phyloP scores from a whole-genome alignment of 2,113 vertebrate genomes.

The Plestiodon gilberti region DNA sequence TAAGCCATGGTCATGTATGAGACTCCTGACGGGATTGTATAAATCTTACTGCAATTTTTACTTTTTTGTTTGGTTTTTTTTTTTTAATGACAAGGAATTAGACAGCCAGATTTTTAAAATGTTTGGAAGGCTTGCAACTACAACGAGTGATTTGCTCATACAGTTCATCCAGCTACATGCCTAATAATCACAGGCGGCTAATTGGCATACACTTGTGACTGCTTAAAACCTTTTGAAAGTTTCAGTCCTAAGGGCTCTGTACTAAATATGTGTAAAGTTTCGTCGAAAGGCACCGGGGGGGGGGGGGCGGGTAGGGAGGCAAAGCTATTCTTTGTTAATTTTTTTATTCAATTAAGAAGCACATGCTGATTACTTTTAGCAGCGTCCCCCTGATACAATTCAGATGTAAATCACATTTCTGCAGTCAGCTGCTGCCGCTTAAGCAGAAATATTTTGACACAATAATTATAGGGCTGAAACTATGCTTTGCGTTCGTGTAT shows the following conservation, averaged over 20 bases:
- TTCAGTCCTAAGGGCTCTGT: conserved; percentile 46
- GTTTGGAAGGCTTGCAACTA: conserved; percentile 58
- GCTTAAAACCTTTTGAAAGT: conserved; percentile 52
- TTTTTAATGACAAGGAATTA: conserved; percentile 58
- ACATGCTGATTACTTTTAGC: conserved; percentile 71
- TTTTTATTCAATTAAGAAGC: conserved; percentile 71
- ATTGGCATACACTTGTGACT: conserved; percentile 40
- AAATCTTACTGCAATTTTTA: not conserved
- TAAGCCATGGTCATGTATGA: not conserved
- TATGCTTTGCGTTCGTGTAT: conserved; percentile 91
- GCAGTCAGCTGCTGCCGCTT: conserved; percentile 84
- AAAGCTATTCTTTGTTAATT: conserved; percentile 61
- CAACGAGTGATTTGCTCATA: conserved; percentile 68
- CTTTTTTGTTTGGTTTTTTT: conserved; percentile 39
- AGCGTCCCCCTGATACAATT: conserved; percentile 74
- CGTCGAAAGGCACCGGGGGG: conserved; percentile 50
- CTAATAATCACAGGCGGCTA: conserved; percentile 57
- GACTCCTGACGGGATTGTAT: not conserved
- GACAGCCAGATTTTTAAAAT: conserved; percentile 59
- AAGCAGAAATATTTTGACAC: conserved; percentile 92
- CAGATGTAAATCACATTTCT: conserved; percentile 81
- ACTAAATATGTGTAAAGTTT: conserved; percentile 39
- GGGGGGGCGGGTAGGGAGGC: conserved; percentile 7
- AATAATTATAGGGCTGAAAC: conserved; percentile 88
- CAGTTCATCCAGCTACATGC: conserved; percentile 62